Base-by-base conservation (phyloP, 64 coral and sea anemone genomes). In the Pocillopora damicornis region DNA sequence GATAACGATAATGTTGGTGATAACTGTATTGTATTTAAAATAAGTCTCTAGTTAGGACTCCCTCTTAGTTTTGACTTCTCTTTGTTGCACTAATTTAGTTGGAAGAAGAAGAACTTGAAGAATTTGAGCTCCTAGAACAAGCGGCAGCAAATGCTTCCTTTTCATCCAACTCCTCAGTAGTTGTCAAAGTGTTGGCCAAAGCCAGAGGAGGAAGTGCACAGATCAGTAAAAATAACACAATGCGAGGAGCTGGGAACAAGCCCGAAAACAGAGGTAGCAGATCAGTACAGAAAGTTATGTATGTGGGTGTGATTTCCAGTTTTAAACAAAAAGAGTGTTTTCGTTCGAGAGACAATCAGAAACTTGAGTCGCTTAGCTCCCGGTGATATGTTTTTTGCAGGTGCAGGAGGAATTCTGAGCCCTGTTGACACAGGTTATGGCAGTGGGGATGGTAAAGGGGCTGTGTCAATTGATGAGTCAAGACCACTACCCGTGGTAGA, bases 61-160 rank as follows among this genome's bases (percentile, higher is more conserved):
- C 11, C 67, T 71, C 20, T 56, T 2, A 38, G 76, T 60, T 79
- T 26, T 8, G 34, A 60, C 58, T 79, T 26, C 36, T n/a, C 25
- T 78, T 10, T 22, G 20, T 2, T 79, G 34, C 10, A 10, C 76
- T 8, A 4, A 42, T 88, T 25, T 58, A 95, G 94, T 42, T 92
- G 18, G 94, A 95, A 35, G 94, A 95, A 89, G 94, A 95, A 79
- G 94, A 95, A 16, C 65, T 95, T 16, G 94, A 95, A 56, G 94
- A 95, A 78, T 95, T 95, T 95, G 94, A 95, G 78, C 92, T 92
- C 75, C 62, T 95, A 35, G 94, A 95, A 78, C 87, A 92, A 75
- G 94, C 94, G 59, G 94, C 94, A 9, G 94, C 94, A 30, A 95
- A 95, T 84, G 88, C 90, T 11, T 95, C 94, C 1, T 86, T 95